Evolutionary conservation across 2,113 vertebrate species (phyloP).

Genomic region (Regulus satrapa): DNA sequence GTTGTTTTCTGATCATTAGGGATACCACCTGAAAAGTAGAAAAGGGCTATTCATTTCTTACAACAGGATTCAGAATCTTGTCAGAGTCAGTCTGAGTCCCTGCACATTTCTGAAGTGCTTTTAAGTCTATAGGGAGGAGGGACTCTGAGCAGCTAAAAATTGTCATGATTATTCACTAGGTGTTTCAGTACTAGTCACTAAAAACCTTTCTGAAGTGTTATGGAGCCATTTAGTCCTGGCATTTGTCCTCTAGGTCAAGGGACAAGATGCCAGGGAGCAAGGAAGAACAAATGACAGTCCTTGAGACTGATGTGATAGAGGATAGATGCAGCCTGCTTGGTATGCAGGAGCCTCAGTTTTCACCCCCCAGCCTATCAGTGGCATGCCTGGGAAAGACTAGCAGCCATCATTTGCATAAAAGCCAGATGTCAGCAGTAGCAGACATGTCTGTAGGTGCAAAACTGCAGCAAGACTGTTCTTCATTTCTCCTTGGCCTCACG

Average conservation of each 20-base stretch:
- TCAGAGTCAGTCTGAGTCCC: not conserved
- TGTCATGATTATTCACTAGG: not conserved
- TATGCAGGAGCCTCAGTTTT: not conserved
- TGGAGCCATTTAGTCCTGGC: not conserved
- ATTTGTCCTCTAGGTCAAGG: not conserved
- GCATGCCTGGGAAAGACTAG: not conserved
- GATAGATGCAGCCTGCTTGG: not conserved
- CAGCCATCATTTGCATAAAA: not conserved
- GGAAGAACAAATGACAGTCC: not conserved
- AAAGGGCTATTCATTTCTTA: not conserved
- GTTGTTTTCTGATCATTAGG: conserved; percentile 66
- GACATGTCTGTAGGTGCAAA: not conserved
- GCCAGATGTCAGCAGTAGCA: not conserved
- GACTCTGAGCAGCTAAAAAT: not conserved
- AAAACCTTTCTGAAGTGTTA: not conserved
- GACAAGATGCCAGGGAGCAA: not conserved
- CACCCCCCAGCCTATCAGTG: not conserved
- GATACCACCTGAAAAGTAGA: conserved; percentile 27
- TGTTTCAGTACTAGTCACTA: not conserved
- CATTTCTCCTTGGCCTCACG: not conserved
- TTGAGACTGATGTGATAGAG: not conserved
- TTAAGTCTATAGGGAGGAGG: not conserved
- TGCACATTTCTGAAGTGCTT: not conserved
- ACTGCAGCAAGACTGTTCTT: not conserved
- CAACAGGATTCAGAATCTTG: not conserved